Evolutionary conservation across 2,888 invertebrate genomes (phyloP).

Genomic region (Lacanobia oleracea): DNA sequence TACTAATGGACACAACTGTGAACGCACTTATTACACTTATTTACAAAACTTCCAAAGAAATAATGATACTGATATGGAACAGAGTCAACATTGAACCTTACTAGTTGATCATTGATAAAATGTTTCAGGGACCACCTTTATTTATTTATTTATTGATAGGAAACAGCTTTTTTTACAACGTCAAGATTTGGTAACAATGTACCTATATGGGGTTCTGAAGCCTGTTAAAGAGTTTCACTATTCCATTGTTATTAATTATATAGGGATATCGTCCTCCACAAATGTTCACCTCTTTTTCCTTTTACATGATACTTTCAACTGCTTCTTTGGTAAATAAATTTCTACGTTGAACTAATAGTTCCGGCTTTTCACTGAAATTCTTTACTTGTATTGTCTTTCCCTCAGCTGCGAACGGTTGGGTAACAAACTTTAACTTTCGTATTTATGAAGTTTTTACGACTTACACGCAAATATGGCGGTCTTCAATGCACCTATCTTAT

Average conservation of each 20-base stretch:
- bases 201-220: no score
- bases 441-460: slow-evolving; percentile 47
- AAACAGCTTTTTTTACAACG: no score
- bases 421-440: slow-evolving; percentile 50
- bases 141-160: no score
- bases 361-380: slow-evolving; percentile 39
- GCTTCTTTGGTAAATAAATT: slow-evolving; percentile 20
- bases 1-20: slow-evolving; percentile 10
- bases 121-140: background rate
- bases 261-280: background rate
- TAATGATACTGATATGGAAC: background rate
- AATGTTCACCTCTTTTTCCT: slow-evolving; percentile 9
- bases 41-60: background rate
- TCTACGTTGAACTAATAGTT: slow-evolving; percentile 15
- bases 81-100: background rate
- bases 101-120: background rate
- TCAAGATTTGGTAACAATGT: no score
- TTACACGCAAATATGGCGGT: slow-evolving; percentile 46
- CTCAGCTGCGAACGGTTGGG: slow-evolving; percentile 21
- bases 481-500: slow-evolving; percentile 46
- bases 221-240: no score
- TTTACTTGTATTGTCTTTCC: slow-evolving; percentile 40
- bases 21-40: background rate
- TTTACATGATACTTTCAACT: background rate
- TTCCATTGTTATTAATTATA: background rate